Base-by-base conservation (phyloP, 2,797 vertebrate species). In the Leptatherina wallacei region DNA sequence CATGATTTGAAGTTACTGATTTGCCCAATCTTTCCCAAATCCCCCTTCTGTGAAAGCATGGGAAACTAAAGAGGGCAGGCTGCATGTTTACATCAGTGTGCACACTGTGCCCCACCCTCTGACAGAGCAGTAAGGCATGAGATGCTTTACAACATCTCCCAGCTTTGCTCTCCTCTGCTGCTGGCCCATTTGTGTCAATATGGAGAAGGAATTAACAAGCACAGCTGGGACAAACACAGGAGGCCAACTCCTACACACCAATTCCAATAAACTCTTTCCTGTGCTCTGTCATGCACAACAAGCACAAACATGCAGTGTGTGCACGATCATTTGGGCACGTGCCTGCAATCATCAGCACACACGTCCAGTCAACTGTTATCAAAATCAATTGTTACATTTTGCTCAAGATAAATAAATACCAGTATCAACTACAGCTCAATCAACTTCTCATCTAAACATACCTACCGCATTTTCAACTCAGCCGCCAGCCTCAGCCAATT, bases 171-270 rank as follows among this genome's bases (percentile, higher is more conserved):
- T 78, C 32, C 8, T 81, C 60, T 77, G 61, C 67, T 75, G 66
- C 75, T 80, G 76, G 65, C 77, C 66, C 4, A 32, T 65, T 78
- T 86, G 77, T 83, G 85, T 88, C 76, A 81, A 61, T 78, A 75
- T 75, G 75, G 65, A 75, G 61, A 81, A 76, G 68, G 56, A 69
- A 78, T 91, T 88, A 91, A 91, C 81, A 85, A 87, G 77, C 81
- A 71, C 85, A 91, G 91, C 88, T 91, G 90, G 80, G 73, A 80
- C 61, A 83, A 83, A 77, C 73, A 40, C 69, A 78, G 58, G 65
- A 35, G 51, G 69, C 75, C 58, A 72, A 73, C 75, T 88, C 80
- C 80, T 85, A 61, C 71, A 78, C 55, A 73, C 32, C 57, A 38
- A 62, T 71, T 76, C 70, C 65, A 80, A 79, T 81, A 80, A 77